Base-by-base conservation (phyloP, 2,113 vertebrate genomes). In the Anarhynchus alexandrinus region DNA sequence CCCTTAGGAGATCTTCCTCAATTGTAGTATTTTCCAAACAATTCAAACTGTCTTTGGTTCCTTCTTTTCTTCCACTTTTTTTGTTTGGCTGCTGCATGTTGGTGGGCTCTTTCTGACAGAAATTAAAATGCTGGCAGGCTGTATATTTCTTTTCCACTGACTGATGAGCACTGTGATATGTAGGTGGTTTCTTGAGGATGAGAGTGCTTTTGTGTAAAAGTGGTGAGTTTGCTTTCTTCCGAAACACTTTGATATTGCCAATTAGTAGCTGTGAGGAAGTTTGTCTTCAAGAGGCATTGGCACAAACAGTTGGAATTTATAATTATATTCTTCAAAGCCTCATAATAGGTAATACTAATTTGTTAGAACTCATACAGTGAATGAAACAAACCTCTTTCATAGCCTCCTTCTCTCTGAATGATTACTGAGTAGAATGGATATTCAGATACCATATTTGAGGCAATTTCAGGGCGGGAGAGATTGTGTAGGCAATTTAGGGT, bases 301-400 rank as follows among this genome's bases (percentile, higher is more conserved):
- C 71, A 67, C 69, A 94, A 86, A 84, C 38, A 84, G 65, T 78
- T 93, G 72, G 76, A 89, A 91, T 94, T 93, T 86, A 67, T 96
- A 88, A 94, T 94, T 95, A 94, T 67, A 11, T 71, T 71, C 38
- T 94, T 96, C 81, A 91, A 94, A 95, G 83, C 40, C 30, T 88
- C 42, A 6, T 78, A 67, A 55, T 78, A 86, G 65, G 21, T 71
- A 89, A 67, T 78, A 79, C 8, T 84, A 59, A 82, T 95, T 92
- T 95, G 47, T 67, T 78, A 92, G 72, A 89, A 70, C 27, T 82
- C 91, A 36, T 65, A 69, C 0, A 0, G 40, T 47, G 77, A 90
- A 36, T 40, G 9, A 77, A 86, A 64, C 9, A 71, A 80, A 47
- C 29, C 29, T 70, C 38, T 58, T 82, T 61, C 38, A 45, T 38